These are phyloP conservation scores for Eidolon dupreanum DNA, from an alignment of 2,797 vertebrate species.

Conservation along the genomic window DNA sequence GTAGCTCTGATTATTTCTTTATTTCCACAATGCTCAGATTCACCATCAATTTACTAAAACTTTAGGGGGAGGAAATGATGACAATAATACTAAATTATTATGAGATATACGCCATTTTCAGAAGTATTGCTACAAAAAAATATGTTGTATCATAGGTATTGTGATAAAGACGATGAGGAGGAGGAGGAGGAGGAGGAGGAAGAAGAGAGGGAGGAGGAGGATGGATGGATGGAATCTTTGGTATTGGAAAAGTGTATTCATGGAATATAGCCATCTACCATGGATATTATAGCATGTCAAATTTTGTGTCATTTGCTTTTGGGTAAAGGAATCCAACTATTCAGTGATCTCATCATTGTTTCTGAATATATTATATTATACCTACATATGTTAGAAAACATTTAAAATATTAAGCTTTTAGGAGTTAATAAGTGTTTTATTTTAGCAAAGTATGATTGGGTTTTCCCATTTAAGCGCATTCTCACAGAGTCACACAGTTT, in stretches of 20 bases:
- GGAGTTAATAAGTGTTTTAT: background rate
- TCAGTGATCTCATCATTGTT: background rate
- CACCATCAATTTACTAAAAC: background rate
- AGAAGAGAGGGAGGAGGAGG: background rate
- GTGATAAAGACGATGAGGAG: background rate
- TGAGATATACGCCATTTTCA: background rate
- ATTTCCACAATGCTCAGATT: background rate
- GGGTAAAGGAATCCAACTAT: background rate
- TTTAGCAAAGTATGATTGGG: background rate
- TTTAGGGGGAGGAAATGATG: background rate
- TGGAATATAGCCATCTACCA: background rate
- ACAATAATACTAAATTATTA: background rate
- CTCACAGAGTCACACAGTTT: background rate
- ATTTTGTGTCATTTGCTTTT: background rate
- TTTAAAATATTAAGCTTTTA: background rate
- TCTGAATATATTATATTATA: background rate
- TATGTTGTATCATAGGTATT: background rate
- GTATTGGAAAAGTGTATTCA: background rate
- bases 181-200: background rate
- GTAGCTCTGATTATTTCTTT: background rate
- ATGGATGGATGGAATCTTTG: background rate
- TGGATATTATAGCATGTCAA: background rate
- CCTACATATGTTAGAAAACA: background rate
- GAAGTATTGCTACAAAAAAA: background rate
- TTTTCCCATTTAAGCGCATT: background rate